These are phyloP conservation scores for Sebastes taczanowskii DNA, from an alignment of 2,797 vertebrate genomes.

Conservation along the genomic window DNA sequence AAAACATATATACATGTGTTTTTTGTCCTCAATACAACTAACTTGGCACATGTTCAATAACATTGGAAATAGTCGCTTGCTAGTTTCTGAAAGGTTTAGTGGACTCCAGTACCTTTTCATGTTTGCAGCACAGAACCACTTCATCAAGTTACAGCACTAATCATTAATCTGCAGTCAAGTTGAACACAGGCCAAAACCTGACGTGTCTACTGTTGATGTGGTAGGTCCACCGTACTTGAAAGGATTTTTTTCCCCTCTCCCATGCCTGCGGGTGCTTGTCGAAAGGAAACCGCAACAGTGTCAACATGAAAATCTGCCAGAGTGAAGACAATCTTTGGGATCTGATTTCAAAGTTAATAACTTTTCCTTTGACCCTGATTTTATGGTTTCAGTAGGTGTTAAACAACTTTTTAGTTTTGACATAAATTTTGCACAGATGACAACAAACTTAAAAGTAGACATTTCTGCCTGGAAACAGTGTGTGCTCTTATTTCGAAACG, in stretches of 20 bases:
- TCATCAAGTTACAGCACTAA: not conserved
- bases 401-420: not conserved
- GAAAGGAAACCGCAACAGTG: conserved; percentile 45
- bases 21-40: not conserved
- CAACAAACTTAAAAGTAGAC: not conserved
- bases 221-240: conserved; percentile 13
- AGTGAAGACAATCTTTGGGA: conserved; percentile 3
- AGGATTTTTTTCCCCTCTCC: not conserved
- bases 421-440: not conserved
- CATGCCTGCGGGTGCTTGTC: conserved; percentile 23
- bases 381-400: not conserved
- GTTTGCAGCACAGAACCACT: not conserved
- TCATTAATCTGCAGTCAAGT: conserved; percentile 3
- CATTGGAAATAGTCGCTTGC: not conserved
- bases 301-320: conserved; percentile 35
- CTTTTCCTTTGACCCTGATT: not conserved
- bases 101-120: not conserved
- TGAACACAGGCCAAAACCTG: not conserved
- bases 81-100: not conserved
- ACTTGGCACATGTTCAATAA: not conserved
- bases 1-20: not conserved
- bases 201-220: conserved; percentile 14
- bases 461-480: not conserved
- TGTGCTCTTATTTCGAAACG: conserved; percentile 8
- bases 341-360: conserved; percentile 31